These are phyloP conservation scores for Drosophila kambysellisi DNA, from an alignment of 2,888 invertebrate species.

Conservation along the genomic window DNA sequence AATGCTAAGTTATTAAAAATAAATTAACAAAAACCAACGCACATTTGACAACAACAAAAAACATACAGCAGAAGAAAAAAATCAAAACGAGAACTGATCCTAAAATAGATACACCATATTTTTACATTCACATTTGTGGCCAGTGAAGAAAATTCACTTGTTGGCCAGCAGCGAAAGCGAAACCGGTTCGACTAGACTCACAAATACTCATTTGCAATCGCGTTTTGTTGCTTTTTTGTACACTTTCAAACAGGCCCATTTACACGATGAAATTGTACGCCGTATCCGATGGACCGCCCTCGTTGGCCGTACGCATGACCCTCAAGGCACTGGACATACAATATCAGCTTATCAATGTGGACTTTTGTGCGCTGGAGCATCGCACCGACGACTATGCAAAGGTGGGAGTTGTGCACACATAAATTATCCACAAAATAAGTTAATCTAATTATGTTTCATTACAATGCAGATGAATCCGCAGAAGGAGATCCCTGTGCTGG, in stretches of 20 bases:
- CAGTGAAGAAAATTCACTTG: constrained; percentile 26
- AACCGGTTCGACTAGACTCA: constrained; percentile 60
- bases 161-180: constrained; percentile 17
- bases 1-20: background rate
- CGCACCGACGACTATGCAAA: constrained; percentile 89
- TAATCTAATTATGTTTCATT: background rate
- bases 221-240: constrained; percentile 11
- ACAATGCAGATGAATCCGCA: constrained; percentile 89
- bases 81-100: constrained; percentile 21
- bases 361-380: constrained; percentile 90
- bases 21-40: background rate
- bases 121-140: constrained; percentile 60
- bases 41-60: background rate
- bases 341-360: constrained; percentile 88
- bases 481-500: constrained; percentile 91
- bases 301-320: constrained; percentile 90
- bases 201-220: constrained; percentile 25
- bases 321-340: constrained; percentile 88
- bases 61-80: constrained; percentile 25
- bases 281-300: constrained; percentile 92
- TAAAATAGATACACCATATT: constrained; percentile 30
- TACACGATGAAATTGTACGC: constrained; percentile 88
- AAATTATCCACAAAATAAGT: background rate
- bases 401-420: constrained; percentile 84
- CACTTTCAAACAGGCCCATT: constrained; percentile 62